A percentile compares a stretch with the other conserved stretches of the same genome.
phyloP scores from a whole-genome alignment of 2,888 invertebrate genomes.

The Pomacea canaliculata region DNA sequence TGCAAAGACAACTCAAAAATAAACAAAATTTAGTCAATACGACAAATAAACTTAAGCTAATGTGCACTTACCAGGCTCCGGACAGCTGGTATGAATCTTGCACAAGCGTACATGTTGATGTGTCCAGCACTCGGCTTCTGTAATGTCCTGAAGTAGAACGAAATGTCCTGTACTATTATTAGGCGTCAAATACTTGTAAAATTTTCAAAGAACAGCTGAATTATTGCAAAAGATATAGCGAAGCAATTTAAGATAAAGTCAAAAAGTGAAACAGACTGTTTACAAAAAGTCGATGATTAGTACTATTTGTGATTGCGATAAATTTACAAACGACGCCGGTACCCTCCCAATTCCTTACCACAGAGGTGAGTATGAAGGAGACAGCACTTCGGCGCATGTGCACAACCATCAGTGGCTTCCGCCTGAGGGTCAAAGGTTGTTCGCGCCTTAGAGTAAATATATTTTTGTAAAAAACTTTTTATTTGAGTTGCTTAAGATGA shows the following conservation, averaged over 20 bases:
- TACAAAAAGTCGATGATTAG: conserved; percentile 20
- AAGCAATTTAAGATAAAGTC: no score
- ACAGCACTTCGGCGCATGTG: conserved; percentile 44
- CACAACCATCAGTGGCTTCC: conserved; percentile 20
- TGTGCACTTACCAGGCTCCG: conserved; percentile 59
- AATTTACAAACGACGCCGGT: not conserved
- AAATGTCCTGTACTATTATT: not conserved
- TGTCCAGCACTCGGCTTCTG: conserved; percentile 19
- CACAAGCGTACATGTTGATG: conserved; percentile 57
- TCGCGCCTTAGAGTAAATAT: not conserved
- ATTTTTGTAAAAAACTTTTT: not conserved
- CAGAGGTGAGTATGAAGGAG: conserved; percentile 51
- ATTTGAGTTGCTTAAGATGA: not conserved
- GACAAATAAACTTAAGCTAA: not conserved
- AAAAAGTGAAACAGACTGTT: no score
- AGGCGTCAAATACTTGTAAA: not conserved
- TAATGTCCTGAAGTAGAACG: conserved; percentile 30
- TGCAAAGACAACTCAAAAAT: not conserved
- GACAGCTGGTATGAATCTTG: conserved; percentile 54
- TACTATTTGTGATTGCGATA: not conserved
- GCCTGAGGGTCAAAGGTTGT: not conserved
- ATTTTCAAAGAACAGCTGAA: not conserved
- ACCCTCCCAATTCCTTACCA: conserved; percentile 24
- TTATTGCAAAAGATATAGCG: no score
- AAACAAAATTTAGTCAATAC: not conserved